Base-by-base conservation (phyloP, 92 coral and sea anemone genomes). In the Epizoanthus fatuus region DNA sequence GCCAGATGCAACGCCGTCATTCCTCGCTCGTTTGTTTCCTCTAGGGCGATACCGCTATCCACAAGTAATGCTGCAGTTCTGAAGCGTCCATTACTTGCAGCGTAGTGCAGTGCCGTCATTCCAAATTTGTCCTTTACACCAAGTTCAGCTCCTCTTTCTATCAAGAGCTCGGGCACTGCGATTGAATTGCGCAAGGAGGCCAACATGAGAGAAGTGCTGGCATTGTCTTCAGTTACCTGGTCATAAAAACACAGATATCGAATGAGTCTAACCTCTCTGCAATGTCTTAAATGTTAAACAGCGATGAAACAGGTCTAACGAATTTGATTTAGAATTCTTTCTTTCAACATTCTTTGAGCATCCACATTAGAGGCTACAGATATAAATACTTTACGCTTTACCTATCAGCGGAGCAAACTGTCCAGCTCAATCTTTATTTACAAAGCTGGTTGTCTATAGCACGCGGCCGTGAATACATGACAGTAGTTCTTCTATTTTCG, bases 231-330 rank as follows among this genome's bases (percentile, higher is more conserved):
- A 5, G 65, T 75, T 32, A 38, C 81, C 81, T 75, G 45, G 13
- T 90, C 92, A 96, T 70, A 94, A 94, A 35, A 96, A 90, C 96
- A 96, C 93, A 16, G 98, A 85, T 49, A 49, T 4, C 7, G 47
- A 42, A 4, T 42, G 47, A 42, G 47, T 42, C 6, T 29, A 29
- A 29, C 1, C 35, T 29, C 35, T 29, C 35, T 29, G 35, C 35
- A 29, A 29, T 29, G 35, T 29, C 35, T 29, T 29, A 29, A 29
- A 29, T 29, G 0, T 29, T 29, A 29, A 29, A 2, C 35, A 29
- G 1, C 35, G 1, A 29, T 29, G 35, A 29, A 29, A 29, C 35
- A 29, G 1, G 35, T 29, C 35, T 29, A 29, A 29, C 35, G 6
- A 42, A 6, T 4, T 0, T 42, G 47, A 6, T 42, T 42, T 42